Conservation (phyloP, 2,888 invertebrate genomes). For the Zelleria hepariella region DNA sequence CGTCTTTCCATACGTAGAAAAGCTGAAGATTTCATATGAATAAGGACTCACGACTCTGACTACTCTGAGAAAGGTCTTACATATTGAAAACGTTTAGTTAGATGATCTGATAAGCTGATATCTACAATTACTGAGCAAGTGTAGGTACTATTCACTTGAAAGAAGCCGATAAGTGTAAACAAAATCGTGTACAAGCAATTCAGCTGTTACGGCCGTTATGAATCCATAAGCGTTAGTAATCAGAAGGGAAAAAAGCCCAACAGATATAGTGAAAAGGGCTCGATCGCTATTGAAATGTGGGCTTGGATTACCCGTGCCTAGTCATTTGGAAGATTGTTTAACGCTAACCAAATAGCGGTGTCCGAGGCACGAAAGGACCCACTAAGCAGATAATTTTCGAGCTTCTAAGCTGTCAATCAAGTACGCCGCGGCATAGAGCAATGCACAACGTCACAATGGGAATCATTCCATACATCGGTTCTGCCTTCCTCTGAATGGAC, state of each 20-base stretch:
- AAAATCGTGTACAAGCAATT: conserved; percentile 7
- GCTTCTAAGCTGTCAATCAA: conserved; percentile 59
- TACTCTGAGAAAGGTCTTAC: too few relatives aligned
- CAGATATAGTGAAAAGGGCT: conserved; percentile 32
- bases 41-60: too few relatives aligned
- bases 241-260: conserved; percentile 52
- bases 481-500: not conserved
- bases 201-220: conserved; percentile 27
- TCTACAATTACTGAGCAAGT: not conserved
- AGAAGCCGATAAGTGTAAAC: conserved; percentile 1
- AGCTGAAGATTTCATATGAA: too few relatives aligned
- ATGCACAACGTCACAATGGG: conserved; percentile 14
- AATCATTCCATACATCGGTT: not conserved
- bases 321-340: conserved; percentile 68
- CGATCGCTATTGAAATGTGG: conserved; percentile 24
- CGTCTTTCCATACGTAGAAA: too few relatives aligned
- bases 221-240: conserved; percentile 55
- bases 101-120: not conserved
- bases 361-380: conserved; percentile 48
- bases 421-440: conserved; percentile 37
- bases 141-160: not conserved
- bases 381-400: conserved; percentile 66
- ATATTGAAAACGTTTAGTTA: too few relatives aligned
- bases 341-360: conserved; percentile 67
- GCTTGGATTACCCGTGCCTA: conserved; percentile 42